Conservation (phyloP, 2,797 vertebrate species). For the Chrosomus eos region DNA sequence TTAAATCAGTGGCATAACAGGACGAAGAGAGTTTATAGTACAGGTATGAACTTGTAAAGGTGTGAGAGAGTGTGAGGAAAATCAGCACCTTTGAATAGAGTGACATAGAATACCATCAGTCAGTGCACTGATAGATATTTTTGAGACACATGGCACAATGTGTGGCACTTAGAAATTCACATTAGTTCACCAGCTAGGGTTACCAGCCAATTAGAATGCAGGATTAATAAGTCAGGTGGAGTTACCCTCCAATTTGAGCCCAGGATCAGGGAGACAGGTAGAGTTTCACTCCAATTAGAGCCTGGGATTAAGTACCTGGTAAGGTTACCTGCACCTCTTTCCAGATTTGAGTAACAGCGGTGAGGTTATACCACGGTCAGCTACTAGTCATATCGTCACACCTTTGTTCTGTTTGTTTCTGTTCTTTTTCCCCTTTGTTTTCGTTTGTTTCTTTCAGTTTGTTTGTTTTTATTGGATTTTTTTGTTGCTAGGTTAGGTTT, state of each 20-base stretch:
- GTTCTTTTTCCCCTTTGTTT: not conserved
- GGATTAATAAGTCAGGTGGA: slow-evolving; percentile 70
- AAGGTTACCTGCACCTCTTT: slow-evolving; percentile 67
- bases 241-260: slow-evolving; percentile 58
- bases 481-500: not conserved
- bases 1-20: slow-evolving; percentile 43
- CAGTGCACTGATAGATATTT: slow-evolving; percentile 59
- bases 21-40: slow-evolving; percentile 36
- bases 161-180: slow-evolving; percentile 60
- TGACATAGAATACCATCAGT: slow-evolving; percentile 59
- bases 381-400: slow-evolving; percentile 53
- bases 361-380: slow-evolving; percentile 65
- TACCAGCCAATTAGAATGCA: slow-evolving; percentile 58
- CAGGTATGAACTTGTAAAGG: slow-evolving; percentile 51
- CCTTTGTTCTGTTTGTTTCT: slow-evolving; percentile 27
- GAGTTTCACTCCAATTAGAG: slow-evolving; percentile 71
- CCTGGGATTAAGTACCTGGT: slow-evolving; percentile 73
- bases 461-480: not conserved
- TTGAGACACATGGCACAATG: slow-evolving; percentile 65
- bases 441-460: not conserved
- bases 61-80: slow-evolving; percentile 57
- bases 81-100: slow-evolving; percentile 53
- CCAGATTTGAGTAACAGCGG: slow-evolving; percentile 58
- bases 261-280: slow-evolving; percentile 67
- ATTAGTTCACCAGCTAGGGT: slow-evolving; percentile 59